phyloP scores from a whole-genome alignment of 2,888 invertebrate genomes.

The Lissocephala sabroskyi region DNA sequence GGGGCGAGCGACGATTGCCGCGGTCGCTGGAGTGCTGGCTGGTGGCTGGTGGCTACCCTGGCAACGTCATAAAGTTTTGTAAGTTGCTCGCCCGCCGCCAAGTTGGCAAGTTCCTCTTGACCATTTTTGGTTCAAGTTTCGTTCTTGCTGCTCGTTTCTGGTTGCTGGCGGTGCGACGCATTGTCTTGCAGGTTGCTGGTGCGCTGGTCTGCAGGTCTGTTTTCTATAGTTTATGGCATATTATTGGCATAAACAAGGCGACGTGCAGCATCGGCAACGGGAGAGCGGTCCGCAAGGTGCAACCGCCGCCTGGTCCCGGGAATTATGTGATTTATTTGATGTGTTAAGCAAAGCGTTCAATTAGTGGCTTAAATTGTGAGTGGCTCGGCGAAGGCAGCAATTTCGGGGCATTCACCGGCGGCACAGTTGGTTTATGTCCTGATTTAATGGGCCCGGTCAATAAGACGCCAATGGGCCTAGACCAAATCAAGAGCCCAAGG shows the following conservation, averaged over 20 bases:
- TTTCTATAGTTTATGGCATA: slow-evolving; percentile 64
- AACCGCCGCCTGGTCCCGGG: slow-evolving; percentile 15
- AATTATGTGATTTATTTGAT: slow-evolving; percentile 72
- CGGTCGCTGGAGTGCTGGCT: slow-evolving; percentile 47
- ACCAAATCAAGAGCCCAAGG: not conserved
- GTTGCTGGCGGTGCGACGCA: not conserved
- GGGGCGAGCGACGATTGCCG: not conserved
- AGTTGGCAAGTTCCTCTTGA: slow-evolving; percentile 20
- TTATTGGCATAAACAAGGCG: slow-evolving; percentile 65
- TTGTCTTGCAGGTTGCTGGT: slow-evolving; percentile 1
- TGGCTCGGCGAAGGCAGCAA: not conserved
- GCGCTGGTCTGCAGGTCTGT: slow-evolving; percentile 16
- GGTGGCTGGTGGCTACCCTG: slow-evolving; percentile 19
- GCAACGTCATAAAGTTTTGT: slow-evolving; percentile 54
- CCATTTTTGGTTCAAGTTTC: slow-evolving; percentile 36
- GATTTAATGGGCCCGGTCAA: not conserved
- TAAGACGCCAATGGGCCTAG: not conserved
- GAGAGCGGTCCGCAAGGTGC: not conserved
- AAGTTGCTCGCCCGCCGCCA: slow-evolving; percentile 36
- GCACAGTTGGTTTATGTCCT: not conserved
- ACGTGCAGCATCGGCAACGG: slow-evolving; percentile 34
- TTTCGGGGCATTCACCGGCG: not conserved
- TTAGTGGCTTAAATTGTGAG: slow-evolving; percentile 71
- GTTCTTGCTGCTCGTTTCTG: not conserved
- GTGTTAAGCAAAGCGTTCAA: slow-evolving; percentile 73